Evolutionary conservation across 2,797 vertebrate species (phyloP), one percentile per base, ranked within the genome.

Genomic region (Cygnus olor): DNA sequence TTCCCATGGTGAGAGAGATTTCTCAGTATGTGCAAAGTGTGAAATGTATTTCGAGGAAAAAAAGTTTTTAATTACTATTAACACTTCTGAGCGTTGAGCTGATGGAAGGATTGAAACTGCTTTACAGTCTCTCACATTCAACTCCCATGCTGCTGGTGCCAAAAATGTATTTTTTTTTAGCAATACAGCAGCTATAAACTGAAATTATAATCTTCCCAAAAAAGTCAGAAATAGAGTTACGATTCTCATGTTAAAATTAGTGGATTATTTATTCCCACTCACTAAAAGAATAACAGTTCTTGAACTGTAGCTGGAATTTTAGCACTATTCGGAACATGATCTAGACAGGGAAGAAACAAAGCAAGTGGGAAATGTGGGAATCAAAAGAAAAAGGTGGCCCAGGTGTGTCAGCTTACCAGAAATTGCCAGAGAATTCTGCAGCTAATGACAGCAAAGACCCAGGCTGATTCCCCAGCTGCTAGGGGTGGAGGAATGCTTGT

Each of bases 41-140:
- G 95, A 95, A 96, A 95, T 94, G 96, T 91, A 88, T 91, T 92
- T 94, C 34, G 47, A 80, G 88, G 32, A 38, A 85, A 88, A 96
- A 96, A 96, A 95, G 65, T 93, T 96, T 95, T 97, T 97, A 97
- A 95, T 97, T 97, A 97, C 95, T 96, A 96, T 95, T 92, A 97
- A 97, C 94, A 85, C 93, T 96, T 96, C 82, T 78, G 94, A 97
- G 94, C 51, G 32, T 86, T 70, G 71, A 96, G 95, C 95, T 95
- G 95, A 95, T 80, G 93, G 95, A 95, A 93, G 76, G 40, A 85
- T 76, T 65, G 68, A 91, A 96, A 89, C 16, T 54, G 90, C 79
- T 89, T 93, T 51, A 30, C 78, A 87, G 76, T 89, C 85, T 81
- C 51, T 74, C 83, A 89, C 89, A 17, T 88, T 87, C 78, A 60